These are phyloP conservation scores for Galeopsomyia nigrocyanea DNA, from an alignment of 2,888 invertebrate species.

Conservation along the genomic window DNA sequence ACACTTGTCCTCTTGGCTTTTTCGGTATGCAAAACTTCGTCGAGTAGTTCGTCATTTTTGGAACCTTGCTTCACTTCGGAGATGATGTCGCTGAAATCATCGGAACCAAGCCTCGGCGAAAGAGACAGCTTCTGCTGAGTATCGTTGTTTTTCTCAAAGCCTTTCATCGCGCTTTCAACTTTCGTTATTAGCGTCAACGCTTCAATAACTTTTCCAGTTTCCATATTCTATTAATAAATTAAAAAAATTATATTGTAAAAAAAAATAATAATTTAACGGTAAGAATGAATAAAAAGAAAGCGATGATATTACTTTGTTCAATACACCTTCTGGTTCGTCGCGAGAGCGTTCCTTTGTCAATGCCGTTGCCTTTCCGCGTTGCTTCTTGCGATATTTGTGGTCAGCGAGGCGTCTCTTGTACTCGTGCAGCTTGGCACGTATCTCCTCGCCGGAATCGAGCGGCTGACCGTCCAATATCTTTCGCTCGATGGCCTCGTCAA, in stretches of 20 bases:
- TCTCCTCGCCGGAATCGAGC: conserved; percentile 50
- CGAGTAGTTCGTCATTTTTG: conserved; percentile 47
- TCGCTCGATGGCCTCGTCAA: conserved; percentile 18
- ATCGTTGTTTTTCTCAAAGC: conserved; percentile 34
- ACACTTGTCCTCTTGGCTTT: conserved; percentile 51
- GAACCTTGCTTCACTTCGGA: conserved; percentile 15
- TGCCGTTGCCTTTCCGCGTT: conserved; percentile 12
- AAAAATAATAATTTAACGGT: background rate
- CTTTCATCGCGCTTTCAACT: conserved; percentile 52
- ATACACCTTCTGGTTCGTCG: background rate
- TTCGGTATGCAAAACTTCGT: conserved; percentile 51
- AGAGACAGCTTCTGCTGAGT: background rate
- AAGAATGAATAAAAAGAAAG: background rate
- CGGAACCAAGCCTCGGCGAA: background rate
- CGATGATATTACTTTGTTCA: conserved; percentile 16
- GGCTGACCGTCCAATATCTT: conserved; percentile 6
- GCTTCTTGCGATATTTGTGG: conserved; percentile 48
- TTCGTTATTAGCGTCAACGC: conserved; percentile 53
- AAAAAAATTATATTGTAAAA: background rate
- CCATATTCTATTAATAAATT: conserved; percentile 36
- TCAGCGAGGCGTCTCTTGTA: conserved; percentile 55
- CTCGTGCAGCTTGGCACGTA: conserved; percentile 52
- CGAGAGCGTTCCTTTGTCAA: conserved; percentile 25
- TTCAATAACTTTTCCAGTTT: conserved; percentile 52
- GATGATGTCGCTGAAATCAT: conserved; percentile 24